These are phyloP conservation scores for Bubalus kerabau DNA, from an alignment of 2,113 vertebrate species.

Conservation along the genomic window DNA sequence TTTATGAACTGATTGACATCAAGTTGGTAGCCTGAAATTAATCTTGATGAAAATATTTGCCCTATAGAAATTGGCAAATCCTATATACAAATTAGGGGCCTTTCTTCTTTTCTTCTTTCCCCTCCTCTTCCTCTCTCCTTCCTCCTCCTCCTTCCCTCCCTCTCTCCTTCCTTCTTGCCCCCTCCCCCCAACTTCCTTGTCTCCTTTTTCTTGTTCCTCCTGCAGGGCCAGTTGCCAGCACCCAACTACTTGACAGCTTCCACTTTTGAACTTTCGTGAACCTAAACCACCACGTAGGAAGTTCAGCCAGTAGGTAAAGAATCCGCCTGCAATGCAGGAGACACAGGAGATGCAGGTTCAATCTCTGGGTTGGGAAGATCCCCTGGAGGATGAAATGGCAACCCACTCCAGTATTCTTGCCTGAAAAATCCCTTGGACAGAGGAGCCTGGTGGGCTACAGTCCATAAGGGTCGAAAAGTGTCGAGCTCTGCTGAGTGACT, in stretches of 20 bases:
- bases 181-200: no score
- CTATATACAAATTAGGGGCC: not conserved
- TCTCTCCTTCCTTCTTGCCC: not conserved
- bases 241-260: not conserved
- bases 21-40: not conserved
- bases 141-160: not conserved
- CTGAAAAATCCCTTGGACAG: not conserved
- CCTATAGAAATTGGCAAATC: not conserved
- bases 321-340: not conserved
- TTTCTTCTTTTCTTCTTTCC: no score
- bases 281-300: not conserved
- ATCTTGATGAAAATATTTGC: not conserved
- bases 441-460: not conserved
- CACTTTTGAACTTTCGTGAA: not conserved
- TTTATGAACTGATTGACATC: not conserved
- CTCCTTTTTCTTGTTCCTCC: not conserved
- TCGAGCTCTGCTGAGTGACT: not conserved
- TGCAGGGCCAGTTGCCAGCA: not conserved
- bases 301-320: not conserved
- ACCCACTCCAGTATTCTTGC: not conserved
- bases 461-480: not conserved
- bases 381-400: not conserved
- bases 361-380: not conserved
- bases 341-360: not conserved
- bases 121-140: not conserved